Evolutionary conservation across 2,888 invertebrate species (phyloP).

Genomic region (Tetanocera ferruginea): DNA sequence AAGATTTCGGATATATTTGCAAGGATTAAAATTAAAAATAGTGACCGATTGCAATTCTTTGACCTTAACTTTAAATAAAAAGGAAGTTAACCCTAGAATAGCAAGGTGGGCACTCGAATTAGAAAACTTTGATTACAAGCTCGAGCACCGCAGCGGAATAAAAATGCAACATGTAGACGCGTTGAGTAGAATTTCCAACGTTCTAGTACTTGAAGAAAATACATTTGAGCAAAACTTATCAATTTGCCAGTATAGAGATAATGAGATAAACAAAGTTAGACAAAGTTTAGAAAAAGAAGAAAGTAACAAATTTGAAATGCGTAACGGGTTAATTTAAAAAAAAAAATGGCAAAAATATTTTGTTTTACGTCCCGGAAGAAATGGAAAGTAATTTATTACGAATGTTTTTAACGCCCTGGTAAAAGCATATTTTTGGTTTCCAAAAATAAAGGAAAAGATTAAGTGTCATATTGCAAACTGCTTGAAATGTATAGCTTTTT

Average conservation of each 20-base stretch:
- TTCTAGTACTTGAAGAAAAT: no score
- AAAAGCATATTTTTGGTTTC: constrained; percentile 32
- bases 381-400: constrained; percentile 27
- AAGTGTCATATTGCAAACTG: constrained; percentile 24
- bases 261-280: constrained; percentile 33
- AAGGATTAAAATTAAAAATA: not conserved
- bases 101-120: constrained; percentile 35
- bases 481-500: constrained; percentile 31
- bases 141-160: constrained; percentile 15
- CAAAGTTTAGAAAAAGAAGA: constrained; percentile 32
- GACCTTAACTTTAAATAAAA: constrained; percentile 27
- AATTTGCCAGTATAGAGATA: not conserved
- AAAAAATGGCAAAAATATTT: not conserved
- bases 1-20: constrained; percentile 3
- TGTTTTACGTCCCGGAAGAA: not conserved
- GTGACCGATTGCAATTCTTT: constrained; percentile 30
- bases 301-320: constrained; percentile 14
- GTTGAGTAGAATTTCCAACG: constrained; percentile 28
- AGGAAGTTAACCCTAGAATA: constrained; percentile 6
- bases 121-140: constrained; percentile 28
- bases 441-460: constrained; percentile 12
- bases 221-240: constrained; percentile 25
- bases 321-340: constrained; percentile 31
- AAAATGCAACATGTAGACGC: constrained; percentile 37
- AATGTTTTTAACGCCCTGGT: constrained; percentile 24